Conservation (phyloP, 1,140 invertebrate genomes). For the Zaprionus tsacasi region DNA sequence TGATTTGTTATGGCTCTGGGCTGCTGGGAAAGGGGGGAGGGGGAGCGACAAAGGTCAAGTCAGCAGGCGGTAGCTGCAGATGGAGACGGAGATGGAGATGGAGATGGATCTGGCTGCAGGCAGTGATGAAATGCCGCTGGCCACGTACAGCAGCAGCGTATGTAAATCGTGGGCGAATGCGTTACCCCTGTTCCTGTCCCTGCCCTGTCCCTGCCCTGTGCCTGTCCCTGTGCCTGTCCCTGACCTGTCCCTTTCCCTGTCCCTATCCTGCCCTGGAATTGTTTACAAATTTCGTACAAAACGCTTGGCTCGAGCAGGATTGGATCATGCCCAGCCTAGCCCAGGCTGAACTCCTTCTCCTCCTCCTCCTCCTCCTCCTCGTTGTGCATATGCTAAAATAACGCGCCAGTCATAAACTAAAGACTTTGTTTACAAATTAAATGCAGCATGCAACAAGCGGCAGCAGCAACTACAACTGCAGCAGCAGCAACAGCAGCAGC, state of each 20-base stretch:
- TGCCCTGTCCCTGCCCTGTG: neutral
- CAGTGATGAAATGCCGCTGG: conserved; percentile 48
- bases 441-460: conserved; percentile 79
- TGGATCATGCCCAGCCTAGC: neutral
- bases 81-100: neutral
- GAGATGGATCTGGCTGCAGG: neutral
- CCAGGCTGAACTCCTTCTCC: conserved; percentile 22
- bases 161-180: conserved; percentile 64
- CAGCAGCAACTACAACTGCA: conserved; percentile 26
- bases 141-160: conserved; percentile 40
- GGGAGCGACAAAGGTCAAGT: conserved; percentile 53
- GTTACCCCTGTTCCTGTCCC: conserved; percentile 29
- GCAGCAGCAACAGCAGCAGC: neutral
- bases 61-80: neutral
- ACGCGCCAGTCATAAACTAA: conserved; percentile 80
- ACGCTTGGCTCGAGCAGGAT: conserved; percentile 45
- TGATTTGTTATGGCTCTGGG: conserved; percentile 74
- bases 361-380: conserved; percentile 50
- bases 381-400: conserved; percentile 81
- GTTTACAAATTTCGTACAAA: conserved; percentile 80
- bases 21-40: conserved; percentile 40
- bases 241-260: neutral
- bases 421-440: conserved; percentile 83
- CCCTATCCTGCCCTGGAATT: conserved; percentile 43
- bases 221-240: neutral